Conservation (phyloP, 2,888 invertebrate species). For the Apotomis capreana region DNA sequence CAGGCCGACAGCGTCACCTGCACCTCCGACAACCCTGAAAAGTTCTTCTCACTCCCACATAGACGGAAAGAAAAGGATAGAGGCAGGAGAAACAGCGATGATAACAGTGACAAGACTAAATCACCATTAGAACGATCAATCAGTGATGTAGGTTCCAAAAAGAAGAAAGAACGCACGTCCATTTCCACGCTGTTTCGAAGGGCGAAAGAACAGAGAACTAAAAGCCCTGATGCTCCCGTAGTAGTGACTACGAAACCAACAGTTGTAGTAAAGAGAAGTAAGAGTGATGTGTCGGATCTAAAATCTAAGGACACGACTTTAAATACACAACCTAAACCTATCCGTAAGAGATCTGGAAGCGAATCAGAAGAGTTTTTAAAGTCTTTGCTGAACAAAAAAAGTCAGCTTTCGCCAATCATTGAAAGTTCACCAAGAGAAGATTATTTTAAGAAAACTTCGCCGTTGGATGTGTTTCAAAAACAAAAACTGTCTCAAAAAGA, state of each 20-base stretch:
- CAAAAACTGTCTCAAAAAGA: constrained; percentile 66
- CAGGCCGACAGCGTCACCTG: constrained; percentile 90
- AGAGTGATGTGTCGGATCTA: constrained; percentile 86
- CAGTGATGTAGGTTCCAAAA: constrained; percentile 81
- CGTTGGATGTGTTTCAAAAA: constrained; percentile 70
- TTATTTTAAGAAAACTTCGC: constrained; percentile 83
- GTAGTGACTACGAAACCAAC: constrained; percentile 73
- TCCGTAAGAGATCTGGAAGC: constrained; percentile 84
- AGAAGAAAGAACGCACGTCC: constrained; percentile 83
- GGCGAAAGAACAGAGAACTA: constrained; percentile 74
- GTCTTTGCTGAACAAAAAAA: constrained; percentile 83
- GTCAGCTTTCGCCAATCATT: constrained; percentile 91
- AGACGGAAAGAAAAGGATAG: constrained; percentile 81
- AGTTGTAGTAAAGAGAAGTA: constrained; percentile 81
- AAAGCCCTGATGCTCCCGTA: constrained; percentile 79
- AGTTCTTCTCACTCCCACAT: constrained; percentile 87
- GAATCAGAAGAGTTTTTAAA: constrained; percentile 84
- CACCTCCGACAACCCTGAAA: constrained; percentile 84
- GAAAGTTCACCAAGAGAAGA: constrained; percentile 89
- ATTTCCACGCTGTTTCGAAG: constrained; percentile 87
- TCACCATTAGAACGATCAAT: constrained; percentile 80
- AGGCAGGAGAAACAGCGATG: constrained; percentile 82
- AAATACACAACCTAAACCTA: constrained; percentile 71
- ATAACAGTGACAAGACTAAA: constrained; percentile 65
- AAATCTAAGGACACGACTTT: constrained; percentile 77